Base-by-base conservation (phyloP, 2,797 vertebrate genomes). In the Enteromius viviparus region DNA sequence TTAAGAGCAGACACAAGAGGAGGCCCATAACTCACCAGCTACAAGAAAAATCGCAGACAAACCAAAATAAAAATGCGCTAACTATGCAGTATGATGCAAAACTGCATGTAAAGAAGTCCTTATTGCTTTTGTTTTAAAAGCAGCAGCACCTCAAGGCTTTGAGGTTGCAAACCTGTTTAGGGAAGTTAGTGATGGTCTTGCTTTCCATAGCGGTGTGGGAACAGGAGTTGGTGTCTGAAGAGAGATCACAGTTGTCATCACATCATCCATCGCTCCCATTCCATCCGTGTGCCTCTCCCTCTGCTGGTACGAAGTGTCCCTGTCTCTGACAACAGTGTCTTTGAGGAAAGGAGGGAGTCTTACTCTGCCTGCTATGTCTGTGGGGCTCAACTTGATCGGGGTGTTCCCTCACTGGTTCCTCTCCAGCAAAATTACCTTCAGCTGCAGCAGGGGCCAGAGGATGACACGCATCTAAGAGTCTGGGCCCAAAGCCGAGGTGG, bases 41-140 rank as follows among this genome's bases (percentile, higher is more conserved):
- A 86, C 84, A 87, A 88, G 71, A 78, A 86, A 71, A 78, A 68
- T 82, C 29, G 3, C 84, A 86, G 89, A 88, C 85, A 89, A 90
- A 92, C 85, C 88, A 90, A 89, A 81, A 85, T 83, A 74, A 89
- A 88, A 88, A 91, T 91, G 89, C 89, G 85, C 91, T 89, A 89
- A 75, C 15, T 45, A 14, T 42, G 45, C 14, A 40, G 53, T 15
- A 47, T 21, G 40, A 53, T 47, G 40, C 53, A 71, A 71, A 81
- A 51, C 37, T 82, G 37, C 34, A 58, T 55, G 47, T 7, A 40
- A 51, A 81, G 69, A 32, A 47, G 23, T 64, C 42, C 58, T 64
- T 45, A 21, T 47, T 47, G 37, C 76, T 66, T 53, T 23, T 19
- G 1, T 76, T 47, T 49, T 62, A 12, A 72, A 47, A 62, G 5